A percentile compares a stretch with the other conserved stretches of the same genome.
Conservation (phyloP, 2,797 vertebrate genomes). For the Alosa sapidissima region DNA sequence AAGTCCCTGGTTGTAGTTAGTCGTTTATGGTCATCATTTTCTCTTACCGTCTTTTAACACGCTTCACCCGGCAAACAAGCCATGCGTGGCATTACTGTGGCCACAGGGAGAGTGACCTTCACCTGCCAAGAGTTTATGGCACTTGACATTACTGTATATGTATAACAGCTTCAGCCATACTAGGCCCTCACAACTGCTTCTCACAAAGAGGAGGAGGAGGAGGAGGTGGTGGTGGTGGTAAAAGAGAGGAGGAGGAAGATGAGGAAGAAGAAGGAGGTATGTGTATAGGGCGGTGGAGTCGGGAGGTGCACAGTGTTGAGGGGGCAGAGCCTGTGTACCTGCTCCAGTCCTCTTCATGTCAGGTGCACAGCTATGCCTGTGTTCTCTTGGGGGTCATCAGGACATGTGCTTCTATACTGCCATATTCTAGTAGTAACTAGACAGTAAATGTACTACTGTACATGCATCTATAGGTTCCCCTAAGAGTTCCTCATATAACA, state of each 20-base stretch:
- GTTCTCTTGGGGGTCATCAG: no score
- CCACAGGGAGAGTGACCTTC: not conserved
- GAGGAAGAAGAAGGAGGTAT: no score
- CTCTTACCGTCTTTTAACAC: not conserved
- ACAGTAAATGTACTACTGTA: no score
- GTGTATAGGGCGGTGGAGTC: no score
- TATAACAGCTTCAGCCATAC: not conserved
- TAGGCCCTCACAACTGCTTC: not conserved
- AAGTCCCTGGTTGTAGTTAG: not conserved
- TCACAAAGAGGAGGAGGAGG: not conserved
- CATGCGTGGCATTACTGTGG: not conserved
- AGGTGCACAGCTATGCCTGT: no score
- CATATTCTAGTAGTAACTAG: no score
- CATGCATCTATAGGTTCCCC: not conserved
- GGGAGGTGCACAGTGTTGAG: not conserved
- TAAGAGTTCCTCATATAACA: not conserved
- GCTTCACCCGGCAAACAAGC: not conserved
- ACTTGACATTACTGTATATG: not conserved
- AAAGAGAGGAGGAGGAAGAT: not conserved
- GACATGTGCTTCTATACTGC: no score
- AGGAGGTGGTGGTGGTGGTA: not conserved
- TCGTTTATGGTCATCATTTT: not conserved
- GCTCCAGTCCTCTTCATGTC: no score
- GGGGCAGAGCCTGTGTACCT: not conserved
- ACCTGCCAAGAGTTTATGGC: not conserved